Base-by-base conservation (phyloP, 2,888 invertebrate genomes). In the Acholoe squamosa region DNA sequence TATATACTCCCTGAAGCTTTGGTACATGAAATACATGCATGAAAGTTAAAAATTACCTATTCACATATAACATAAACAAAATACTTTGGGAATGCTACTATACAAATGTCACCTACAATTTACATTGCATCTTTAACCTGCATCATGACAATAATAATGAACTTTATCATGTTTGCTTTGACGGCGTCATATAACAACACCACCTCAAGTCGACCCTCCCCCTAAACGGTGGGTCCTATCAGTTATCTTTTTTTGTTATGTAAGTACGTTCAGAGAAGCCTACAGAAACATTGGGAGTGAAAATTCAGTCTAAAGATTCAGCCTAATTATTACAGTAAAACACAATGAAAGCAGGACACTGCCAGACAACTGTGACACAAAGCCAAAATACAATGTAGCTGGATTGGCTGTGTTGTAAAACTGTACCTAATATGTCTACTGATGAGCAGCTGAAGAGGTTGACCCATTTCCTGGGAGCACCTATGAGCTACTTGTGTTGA, bases 71-170 rank as follows among this genome's bases (percentile, higher is more conserved):
- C 80, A 80, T 80, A 80, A 80, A 80, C 80, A 80, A 80, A 80
- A 80, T 80, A 80, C 80, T 80, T 86, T 56, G 86, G 86, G 86
- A 86, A 86, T 86, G 86, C 86, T 86, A 86, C 86, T 86, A 86
- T 56, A 86, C 28, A 33, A 86, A 86, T 54, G 16, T 56, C 86
- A 86, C 28, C 86, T 86, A 86, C 86, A 86, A 86, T 86, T 80
- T 86, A 86, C 86, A 86, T 86, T 86, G 86, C 86, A 86, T 86
- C 86, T 80, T 80, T 14, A 80, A 80, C 43, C 80, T 80, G 80
- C 80, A 80, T 80, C 19, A 80, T 34, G 31, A 80, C 80, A 80
- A 71, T 43, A 80, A 43, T 80, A 80, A 43, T 80, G 80, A 80
- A 80, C 80, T 80, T 80, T 80, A 43, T 43, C 12, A 80, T 33